Base-by-base conservation (phyloP, 2,113 vertebrate species). In the Dipodomys stephensi region DNA sequence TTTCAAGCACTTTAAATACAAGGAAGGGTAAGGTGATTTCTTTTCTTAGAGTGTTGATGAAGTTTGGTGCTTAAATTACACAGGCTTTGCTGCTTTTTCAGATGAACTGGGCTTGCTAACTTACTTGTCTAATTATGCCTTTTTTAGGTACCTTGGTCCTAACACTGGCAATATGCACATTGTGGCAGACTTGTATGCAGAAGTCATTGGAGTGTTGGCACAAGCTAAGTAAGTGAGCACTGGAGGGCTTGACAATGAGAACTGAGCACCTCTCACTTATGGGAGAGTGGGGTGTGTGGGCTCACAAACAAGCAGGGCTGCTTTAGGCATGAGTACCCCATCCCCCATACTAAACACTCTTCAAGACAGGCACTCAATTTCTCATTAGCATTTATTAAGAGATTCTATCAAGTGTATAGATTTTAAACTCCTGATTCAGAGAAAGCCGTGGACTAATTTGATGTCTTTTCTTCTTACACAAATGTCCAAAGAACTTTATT, bases 161-260 rank as follows among this genome's bases (percentile, higher is more conserved):
- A 99, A 99, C 98, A 99, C 99, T 96, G 99, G 99, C 96, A 99
- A 99, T 97, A 99, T 99, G 99, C 99, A 99, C 97, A 99, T 99
- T 35, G 99, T 99, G 96, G 99, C 99, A 9, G 99, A 99, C 97
- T 98, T 99, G 71, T 99, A 99, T 78, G 99, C 99, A 77, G 99
- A 99, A 97, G 99, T 99, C 74, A 98, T 99, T 91, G 99, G 99
- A 68, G 99, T 99, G 25, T 97, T 99, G 92, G 99, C 99, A 80
- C 99, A 99, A 98, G 99, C 99, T 92, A 99, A 99, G 99, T 99
- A 98, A 98, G 99, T 97, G 49, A 87, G 0, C 82, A 0, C 27
- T 23, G 15, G 53, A 71, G 7, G 18, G 25, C 28, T 57, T 27
- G 49, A 32, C 68, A 4, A 0, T 10, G 20, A 69, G 57, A 62